A percentile compares a stretch with the other conserved stretches of the same genome.
Evolutionary conservation across 2,797 vertebrate species (phyloP).

Genomic region (Remorina albescens): DNA sequence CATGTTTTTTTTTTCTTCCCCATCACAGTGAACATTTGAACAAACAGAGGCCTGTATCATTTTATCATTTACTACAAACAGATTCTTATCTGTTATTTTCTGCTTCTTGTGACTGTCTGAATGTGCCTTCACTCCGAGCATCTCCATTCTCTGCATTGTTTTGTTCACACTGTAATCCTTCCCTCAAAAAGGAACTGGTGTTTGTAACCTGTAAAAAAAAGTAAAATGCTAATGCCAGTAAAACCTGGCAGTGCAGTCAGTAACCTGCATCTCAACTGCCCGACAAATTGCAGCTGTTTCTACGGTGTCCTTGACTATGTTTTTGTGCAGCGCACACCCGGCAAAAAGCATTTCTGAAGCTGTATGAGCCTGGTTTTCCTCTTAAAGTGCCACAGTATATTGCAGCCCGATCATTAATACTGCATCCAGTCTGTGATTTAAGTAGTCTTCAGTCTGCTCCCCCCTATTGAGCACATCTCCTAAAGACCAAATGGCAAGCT

Average conservation of each 20-base stretch:
- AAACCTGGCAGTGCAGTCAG: slow-evolving; percentile 5
- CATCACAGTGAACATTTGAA: slow-evolving; percentile 22
- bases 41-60: slow-evolving; percentile 1
- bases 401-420: slow-evolving; percentile 1
- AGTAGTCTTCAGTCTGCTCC: not conserved
- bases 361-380: not conserved
- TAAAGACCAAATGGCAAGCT: not conserved
- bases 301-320: not conserved
- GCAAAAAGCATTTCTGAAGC: not conserved
- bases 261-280: slow-evolving; percentile 19
- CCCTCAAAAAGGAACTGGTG: not conserved
- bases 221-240: slow-evolving; percentile 1
- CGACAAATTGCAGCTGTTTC: slow-evolving; percentile 31
- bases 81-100: slow-evolving; percentile 1
- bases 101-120: slow-evolving; percentile 6
- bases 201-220: slow-evolving; percentile 36
- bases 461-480: not conserved
- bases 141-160: slow-evolving; percentile 16
- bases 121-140: slow-evolving; percentile 11
- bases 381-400: slow-evolving; percentile 8
- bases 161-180: slow-evolving; percentile 11
- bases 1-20: slow-evolving; percentile 26
- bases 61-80: slow-evolving; percentile 42
- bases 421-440: slow-evolving; percentile 9
- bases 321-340: slow-evolving; percentile 7